Evolutionary conservation across 1,140 invertebrate genomes (phyloP), one percentile per base, ranked within the genome.

Genomic region (Bombyx mandarina): DNA sequence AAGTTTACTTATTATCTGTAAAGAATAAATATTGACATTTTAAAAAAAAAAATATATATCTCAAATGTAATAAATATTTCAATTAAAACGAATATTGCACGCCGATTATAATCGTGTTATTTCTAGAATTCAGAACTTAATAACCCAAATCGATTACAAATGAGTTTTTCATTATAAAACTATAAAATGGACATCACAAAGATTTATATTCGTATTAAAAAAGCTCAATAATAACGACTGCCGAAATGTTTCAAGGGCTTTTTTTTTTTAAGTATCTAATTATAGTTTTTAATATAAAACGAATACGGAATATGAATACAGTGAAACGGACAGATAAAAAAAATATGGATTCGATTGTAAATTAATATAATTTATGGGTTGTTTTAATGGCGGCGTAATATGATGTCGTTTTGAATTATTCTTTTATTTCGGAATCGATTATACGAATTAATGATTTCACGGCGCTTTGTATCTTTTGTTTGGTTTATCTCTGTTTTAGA

Each of bases 211-310:
- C 73, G 75, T 77, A 76, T 73, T 69, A 78, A 77, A 18, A 71
- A 70, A 53, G 61, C 61, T 63, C 62, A 69, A 72, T 72, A 75
- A 76, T 72, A 76, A 35, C 26, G 26, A 65, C 65, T 63, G 62
- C 58, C 62, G 67, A 75, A 76, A 59, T 67, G 61, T 59, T 77
- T 74, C 68, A 60, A 67, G 71, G 69, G 62, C 63, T 58, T 58
- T 71, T 71, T 51, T 77, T 83, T 79, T 79, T 79, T 77, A 71
- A 63, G 54, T 65, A 78, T 61, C 74, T 82, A 82, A 85, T 85
- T 85, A 85, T 79, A 81, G 67, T 67, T 73, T 35, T 77, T 80
- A 73, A 76, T 81, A 80, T 73, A 71, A 77, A 75, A 77, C 67
- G 71, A 73, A 35, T 75, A 66, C 62, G 53, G 68, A 79, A 78